Base-by-base conservation (phyloP, 2,797 vertebrate genomes). In the Lophius americanus region DNA sequence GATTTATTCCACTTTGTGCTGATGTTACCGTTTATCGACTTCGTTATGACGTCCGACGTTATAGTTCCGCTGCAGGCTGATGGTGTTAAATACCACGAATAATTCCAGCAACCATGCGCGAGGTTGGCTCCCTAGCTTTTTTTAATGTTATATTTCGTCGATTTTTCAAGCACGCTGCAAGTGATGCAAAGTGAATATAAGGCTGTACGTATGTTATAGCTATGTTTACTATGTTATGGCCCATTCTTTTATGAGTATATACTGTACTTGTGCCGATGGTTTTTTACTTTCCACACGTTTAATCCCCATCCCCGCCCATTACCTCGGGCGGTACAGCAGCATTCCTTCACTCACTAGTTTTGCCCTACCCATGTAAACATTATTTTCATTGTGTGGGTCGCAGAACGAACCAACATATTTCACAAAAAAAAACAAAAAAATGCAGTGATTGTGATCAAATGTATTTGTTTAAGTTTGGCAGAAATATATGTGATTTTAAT, bases 251-350 rank as follows among this genome's bases (percentile, higher is more conserved):
- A 9, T 0, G 9, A 5, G 0, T 33, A 2, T 4, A 4, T 6
- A 6, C 0, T 0, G 32, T 60, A 8, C 11, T 57, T 41, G 6
- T 35, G 48, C 37, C 14, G n/a, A 2, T 5, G 38, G 74, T 66
- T 32, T 80, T 78, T 84, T 51, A 68, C 72, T 85, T 75, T 70
- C 23, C 49, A 33, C 3, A 23, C 39, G 55, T 59, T 61, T 58
- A 6, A 44, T 50, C 43, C 36, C 35, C 70, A 51, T 85, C 82
- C 90, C 82, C 84, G 87, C 91, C 91, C 88, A 88, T 84, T 70
- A 88, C 92, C 86, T 50, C 36, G 0, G 85, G 91, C 84, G 55
- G 52, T 49, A 59, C 43, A 46, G 41, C 67, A 56, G 67, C 91
- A 91, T 91, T 90, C 90, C 84, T 79, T 44, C 50, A 23, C 11